Percentiles rank a stretch among this genome's conserved stretches.
Evolutionary conservation across 2,888 invertebrate species (phyloP).

Genomic region (Tholera decimalis): DNA sequence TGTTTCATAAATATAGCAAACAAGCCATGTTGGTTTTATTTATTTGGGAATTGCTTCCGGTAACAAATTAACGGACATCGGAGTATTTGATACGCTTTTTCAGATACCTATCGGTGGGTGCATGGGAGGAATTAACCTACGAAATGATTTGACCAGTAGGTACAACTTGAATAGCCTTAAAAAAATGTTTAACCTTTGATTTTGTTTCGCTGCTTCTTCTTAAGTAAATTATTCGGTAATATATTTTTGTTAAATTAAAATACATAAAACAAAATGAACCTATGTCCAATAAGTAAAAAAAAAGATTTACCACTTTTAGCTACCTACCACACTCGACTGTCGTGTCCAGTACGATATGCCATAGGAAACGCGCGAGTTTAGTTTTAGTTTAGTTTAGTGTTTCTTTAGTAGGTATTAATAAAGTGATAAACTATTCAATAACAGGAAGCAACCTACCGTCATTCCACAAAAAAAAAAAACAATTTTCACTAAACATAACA

Average conservation of each 20-base stretch:
- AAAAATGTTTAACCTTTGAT: no score
- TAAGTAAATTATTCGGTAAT: no score
- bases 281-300: no score
- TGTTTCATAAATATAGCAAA: conserved; percentile 26
- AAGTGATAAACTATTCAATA: conserved; percentile 23
- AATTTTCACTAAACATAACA: conserved; percentile 19
- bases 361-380: not conserved
- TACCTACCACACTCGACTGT: no score
- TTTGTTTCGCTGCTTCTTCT: no score
- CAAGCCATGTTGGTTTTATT: conserved; percentile 11
- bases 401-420: not conserved
- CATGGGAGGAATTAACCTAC: no score
- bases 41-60: conserved; percentile 30
- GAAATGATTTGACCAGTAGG: no score
- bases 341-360: not conserved
- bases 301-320: no score
- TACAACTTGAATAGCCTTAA: no score
- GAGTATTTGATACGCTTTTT: not conserved
- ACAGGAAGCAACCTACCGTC: conserved; percentile 1
- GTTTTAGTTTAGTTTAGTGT: no score
- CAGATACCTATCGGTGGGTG: not conserved
- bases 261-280: no score
- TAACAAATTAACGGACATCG: not conserved
- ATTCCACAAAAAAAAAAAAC: conserved; percentile 5
- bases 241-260: no score